Evolutionary conservation across 2,797 vertebrate species (phyloP), one percentile per base, ranked within the genome.

Genomic region (Enteromius trimaculatus): DNA sequence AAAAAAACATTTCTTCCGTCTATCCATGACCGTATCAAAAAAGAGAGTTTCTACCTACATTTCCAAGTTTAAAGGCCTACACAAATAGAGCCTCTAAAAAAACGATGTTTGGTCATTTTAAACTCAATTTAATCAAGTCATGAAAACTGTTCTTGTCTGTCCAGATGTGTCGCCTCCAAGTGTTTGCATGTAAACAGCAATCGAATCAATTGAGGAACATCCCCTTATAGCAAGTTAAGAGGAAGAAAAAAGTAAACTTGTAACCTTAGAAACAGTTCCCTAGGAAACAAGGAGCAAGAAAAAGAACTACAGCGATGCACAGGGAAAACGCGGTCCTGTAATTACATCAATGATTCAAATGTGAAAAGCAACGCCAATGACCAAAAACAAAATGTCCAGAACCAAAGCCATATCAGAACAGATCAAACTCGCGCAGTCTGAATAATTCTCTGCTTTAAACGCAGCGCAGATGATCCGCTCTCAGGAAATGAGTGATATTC

Each of bases 201-300:
- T 75, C 82, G 81, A 64, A 77, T 78, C 80, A 86, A 71, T 68
- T 62, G 71, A 70, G 68, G 77, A 70, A 85, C 79, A 70, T 84
- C 76, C 31, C 64, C 87, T 86, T 39, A 75, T 74, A 80, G 69
- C 23, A 69, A 62, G 79, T 68, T 51, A 66, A 81, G 74, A 64
- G 60, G 71, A 77, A 85, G 60, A 79, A 81, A 80, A 76, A 86
- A 85, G 77, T 89, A 86, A 90, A 90, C 83, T 82, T 86, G 88
- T 91, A 90, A 90, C 88, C 86, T 86, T 89, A 90, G 89, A 90
- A 89, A 90, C 89, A 74, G 90, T 92, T 90, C 89, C 90, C 90
- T 81, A 90, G 90, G 91, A 88, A 92, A 92, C 90, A 87, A 88
- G 83, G 84, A 87, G 75, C 42, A 60, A 58, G 53, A 78, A 71